These are phyloP conservation scores for Meloe dianella DNA, from an alignment of 2,888 invertebrate species.

Conservation along the genomic window DNA sequence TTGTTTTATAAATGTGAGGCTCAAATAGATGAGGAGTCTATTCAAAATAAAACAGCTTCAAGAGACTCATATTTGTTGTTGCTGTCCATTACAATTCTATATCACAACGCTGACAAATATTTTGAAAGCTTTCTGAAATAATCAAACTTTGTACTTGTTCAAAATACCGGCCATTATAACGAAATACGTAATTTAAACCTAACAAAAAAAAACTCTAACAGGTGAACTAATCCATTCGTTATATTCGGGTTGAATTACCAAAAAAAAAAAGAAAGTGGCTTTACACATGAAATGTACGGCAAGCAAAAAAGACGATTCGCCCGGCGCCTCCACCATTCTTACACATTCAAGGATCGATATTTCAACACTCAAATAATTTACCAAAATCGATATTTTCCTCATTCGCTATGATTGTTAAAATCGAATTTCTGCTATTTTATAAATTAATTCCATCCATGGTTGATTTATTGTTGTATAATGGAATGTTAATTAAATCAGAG, in stretches of 20 bases:
- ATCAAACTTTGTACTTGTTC: no score
- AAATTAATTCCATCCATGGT: background rate
- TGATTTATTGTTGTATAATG: background rate
- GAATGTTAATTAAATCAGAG: background rate
- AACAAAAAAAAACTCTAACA: background rate
- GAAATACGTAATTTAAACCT: background rate
- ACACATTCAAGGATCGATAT: background rate
- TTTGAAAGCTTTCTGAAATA: no score
- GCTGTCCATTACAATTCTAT: no score
- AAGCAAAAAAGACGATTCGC: background rate
- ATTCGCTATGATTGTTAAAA: no score
- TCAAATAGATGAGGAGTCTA: background rate
- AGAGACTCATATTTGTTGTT: no score
- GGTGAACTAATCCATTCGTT: background rate
- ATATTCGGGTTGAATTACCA: background rate
- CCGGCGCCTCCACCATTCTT: constrained; percentile 11
- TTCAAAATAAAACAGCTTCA: background rate
- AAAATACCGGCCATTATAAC: background rate
- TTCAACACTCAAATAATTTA: background rate
- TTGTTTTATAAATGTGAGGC: background rate
- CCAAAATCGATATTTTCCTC: no score
- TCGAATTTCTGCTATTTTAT: no score
- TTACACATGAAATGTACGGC: no score
- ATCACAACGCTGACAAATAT: no score
- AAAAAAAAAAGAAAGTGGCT: background rate